Conservation (phyloP, 2,888 invertebrate genomes). For the Xestia rhomboidea region DNA sequence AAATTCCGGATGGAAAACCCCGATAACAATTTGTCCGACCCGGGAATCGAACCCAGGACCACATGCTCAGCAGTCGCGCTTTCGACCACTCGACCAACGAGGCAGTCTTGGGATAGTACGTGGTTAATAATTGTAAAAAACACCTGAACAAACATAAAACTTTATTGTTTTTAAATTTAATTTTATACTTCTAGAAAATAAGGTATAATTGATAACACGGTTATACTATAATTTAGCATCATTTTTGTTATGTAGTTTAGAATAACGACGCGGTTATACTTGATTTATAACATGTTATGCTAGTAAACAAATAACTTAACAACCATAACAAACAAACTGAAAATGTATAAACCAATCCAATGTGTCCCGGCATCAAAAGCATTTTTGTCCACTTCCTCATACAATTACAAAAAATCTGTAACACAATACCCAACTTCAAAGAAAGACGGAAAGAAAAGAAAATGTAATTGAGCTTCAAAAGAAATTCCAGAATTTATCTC, state of each 20-base stretch:
- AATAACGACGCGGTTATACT: not conserved
- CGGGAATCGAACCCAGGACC: too few relatives aligned
- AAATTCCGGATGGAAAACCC: too few relatives aligned
- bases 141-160: too few relatives aligned
- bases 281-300: not conserved
- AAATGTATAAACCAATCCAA: not conserved
- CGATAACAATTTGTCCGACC: too few relatives aligned
- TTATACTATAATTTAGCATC: not conserved
- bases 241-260: not conserved
- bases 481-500: constrained; percentile 41
- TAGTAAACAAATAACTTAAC: not conserved
- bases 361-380: not conserved
- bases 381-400: constrained; percentile 1
- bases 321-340: not conserved
- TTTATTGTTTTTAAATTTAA: too few relatives aligned
- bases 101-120: not conserved
- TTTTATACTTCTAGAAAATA: too few relatives aligned
- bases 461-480: constrained; percentile 28
- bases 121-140: not conserved
- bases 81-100: too few relatives aligned
- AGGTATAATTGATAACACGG: too few relatives aligned
- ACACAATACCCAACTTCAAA: constrained; percentile 14
- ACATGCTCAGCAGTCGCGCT: too few relatives aligned
- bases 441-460: constrained; percentile 13
- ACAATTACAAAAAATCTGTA: not conserved